phyloP scores from a whole-genome alignment of 53 echinoderm and acorn worm species.

The Echinometra lucunter region DNA sequence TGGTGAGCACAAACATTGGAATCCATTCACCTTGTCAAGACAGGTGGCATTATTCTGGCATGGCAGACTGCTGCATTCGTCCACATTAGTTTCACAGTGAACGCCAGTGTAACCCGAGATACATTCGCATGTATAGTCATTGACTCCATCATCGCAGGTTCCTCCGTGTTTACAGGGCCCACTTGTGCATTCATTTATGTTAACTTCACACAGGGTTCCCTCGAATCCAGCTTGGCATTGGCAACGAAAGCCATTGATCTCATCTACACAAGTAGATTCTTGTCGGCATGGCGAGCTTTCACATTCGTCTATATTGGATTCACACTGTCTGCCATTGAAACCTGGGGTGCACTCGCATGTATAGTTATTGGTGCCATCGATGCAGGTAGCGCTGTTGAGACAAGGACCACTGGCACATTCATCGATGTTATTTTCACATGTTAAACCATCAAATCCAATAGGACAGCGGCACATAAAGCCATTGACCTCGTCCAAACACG shows the following conservation, averaged over 20 bases:
- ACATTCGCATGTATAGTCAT: constrained; percentile 28
- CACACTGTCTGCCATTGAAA: constrained; percentile 27
- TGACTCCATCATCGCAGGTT: constrained; percentile 18
- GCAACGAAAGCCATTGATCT: constrained; percentile 23
- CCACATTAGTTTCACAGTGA: constrained; percentile 25
- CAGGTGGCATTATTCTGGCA: constrained; percentile 55
- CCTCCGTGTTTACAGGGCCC: constrained; percentile 38
- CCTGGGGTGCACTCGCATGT: constrained; percentile 33
- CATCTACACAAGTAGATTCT: constrained; percentile 44
- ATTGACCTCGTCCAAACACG: constrained; percentile 22
- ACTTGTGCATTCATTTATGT: constrained; percentile 53
- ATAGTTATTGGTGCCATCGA: constrained; percentile 32
- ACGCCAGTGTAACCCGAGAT: constrained; percentile 10
- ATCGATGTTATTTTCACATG: constrained; percentile 45
- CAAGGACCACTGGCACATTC: constrained; percentile 53
- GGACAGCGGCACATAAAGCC: constrained; percentile 22
- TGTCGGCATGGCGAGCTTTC: constrained; percentile 41
- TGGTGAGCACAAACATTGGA: constrained; percentile 18
- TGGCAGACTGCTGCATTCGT: constrained; percentile 41
- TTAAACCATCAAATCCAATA: constrained; percentile 9
- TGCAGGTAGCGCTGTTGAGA: not conserved
- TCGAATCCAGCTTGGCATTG: constrained; percentile 6
- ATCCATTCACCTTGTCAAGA: constrained; percentile 30
- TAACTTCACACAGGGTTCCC: constrained; percentile 18
- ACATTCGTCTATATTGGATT: constrained; percentile 44